These are phyloP conservation scores for Cloeon dipterum DNA, from an alignment of 2,888 invertebrate genomes.

Conservation along the genomic window DNA sequence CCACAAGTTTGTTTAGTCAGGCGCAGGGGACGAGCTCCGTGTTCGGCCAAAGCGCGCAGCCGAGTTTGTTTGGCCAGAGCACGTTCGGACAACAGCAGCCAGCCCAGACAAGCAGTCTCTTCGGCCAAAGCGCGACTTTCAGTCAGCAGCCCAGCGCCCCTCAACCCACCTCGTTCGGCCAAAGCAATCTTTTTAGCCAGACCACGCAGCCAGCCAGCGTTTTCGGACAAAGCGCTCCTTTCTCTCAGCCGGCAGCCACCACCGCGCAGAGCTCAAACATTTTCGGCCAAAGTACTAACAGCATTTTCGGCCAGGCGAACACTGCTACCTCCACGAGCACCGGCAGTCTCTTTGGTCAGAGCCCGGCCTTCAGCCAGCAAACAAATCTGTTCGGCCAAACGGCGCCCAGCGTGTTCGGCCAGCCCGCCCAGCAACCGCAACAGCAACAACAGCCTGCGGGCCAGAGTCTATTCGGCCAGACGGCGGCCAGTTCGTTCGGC, in stretches of 20 bases:
- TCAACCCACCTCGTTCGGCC: background rate
- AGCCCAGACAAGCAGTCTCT: background rate
- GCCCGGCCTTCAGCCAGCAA: slow-evolving; percentile 12
- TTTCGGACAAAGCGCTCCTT: slow-evolving; percentile 2
- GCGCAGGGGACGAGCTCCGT: too few species aligned
- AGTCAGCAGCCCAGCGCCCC: background rate
- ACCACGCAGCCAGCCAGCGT: slow-evolving; percentile 5
- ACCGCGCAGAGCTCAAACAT: slow-evolving; percentile 1
- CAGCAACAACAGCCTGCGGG: slow-evolving; percentile 10
- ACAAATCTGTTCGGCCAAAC: slow-evolving; percentile 13
- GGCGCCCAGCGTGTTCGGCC: slow-evolving; percentile 9
- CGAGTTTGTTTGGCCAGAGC: too few species aligned
- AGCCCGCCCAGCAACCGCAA: too few species aligned
- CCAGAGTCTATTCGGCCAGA: slow-evolving; percentile 3
- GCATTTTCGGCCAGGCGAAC: background rate
- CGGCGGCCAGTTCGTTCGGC: too few species aligned
- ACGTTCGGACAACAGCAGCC: background rate
- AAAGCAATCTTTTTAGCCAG: slow-evolving; percentile 4
- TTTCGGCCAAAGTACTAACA: background rate
- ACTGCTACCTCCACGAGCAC: background rate
- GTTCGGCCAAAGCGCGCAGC: too few species aligned
- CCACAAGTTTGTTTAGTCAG: too few species aligned
- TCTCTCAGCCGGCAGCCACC: too few species aligned
- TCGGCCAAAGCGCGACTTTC: background rate
- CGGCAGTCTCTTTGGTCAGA: slow-evolving; percentile 8